These are phyloP conservation scores for Dione juno DNA, from an alignment of 2,888 invertebrate species.

Conservation along the genomic window DNA sequence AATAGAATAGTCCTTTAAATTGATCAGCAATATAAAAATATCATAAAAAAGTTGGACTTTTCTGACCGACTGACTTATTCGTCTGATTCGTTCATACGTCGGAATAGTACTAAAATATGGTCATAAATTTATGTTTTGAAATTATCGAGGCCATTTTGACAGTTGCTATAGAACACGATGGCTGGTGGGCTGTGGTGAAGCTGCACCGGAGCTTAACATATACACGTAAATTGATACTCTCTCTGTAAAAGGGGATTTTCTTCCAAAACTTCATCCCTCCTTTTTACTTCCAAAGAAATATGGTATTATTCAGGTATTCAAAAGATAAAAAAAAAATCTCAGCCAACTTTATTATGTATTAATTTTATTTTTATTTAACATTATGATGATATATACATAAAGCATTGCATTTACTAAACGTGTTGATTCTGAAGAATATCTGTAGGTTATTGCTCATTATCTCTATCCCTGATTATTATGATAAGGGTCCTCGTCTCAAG, in stretches of 20 bases:
- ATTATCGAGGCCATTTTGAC: too few relatives aligned
- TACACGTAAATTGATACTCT: too few relatives aligned
- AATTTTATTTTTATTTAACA: background rate
- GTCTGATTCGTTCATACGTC: background rate
- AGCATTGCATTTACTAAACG: background rate
- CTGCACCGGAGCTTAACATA: too few relatives aligned
- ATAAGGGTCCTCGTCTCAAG: conserved; percentile 29
- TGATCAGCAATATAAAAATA: background rate
- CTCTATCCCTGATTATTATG: conserved; percentile 29
- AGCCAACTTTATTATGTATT: background rate
- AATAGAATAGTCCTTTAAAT: conserved; percentile 15
- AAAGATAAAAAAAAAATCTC: background rate
- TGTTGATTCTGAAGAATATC: conserved; percentile 23
- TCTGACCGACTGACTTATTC: background rate
- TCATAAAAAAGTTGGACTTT: background rate
- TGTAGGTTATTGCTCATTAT: conserved; percentile 32
- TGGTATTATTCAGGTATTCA: too few relatives aligned
- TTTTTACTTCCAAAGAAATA: too few relatives aligned
- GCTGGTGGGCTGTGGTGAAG: too few relatives aligned
- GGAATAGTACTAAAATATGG: too few relatives aligned
- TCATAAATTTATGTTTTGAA: background rate
- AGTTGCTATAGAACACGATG: too few relatives aligned
- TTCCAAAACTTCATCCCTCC: too few relatives aligned
- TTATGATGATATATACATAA: background rate
- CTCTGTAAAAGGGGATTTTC: too few relatives aligned